Base-by-base conservation (phyloP, 2,888 invertebrate genomes). In the Argyresthia albistria region DNA sequence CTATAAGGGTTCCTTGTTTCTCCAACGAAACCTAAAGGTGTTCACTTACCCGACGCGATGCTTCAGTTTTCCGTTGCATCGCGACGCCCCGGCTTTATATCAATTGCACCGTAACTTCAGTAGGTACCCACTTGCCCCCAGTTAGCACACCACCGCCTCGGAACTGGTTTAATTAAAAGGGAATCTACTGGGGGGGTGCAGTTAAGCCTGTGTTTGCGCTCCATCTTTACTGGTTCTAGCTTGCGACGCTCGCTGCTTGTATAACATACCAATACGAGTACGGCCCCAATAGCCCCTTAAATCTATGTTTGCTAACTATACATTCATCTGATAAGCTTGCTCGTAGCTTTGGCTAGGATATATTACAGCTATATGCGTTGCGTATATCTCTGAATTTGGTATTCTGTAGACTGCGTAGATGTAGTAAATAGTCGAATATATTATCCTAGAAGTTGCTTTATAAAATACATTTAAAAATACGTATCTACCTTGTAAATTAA, bases 141-240 rank as follows among this genome's bases (percentile, higher is more conserved):
- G 35, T 50, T 35, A 15, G 36, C 50, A 45, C 51, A 43, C 12
- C 51, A 51, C 25, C 45, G 51, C 69, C 25, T 70, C 66, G 67
- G 69, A 76, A 72, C 75, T 73, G 73, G 71, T 78, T 79, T 80
- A 79, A 80, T 80, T 80, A 79, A 77, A 80, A 78, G 70, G 76
- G 77, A 74, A 77, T 76, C 74, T 75, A 66, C 72, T 71, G 70
- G 64, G 67, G 67, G 67, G 68, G 70, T 70, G 69, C 72, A 75
- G 74, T 76, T 75, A 73, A 77, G 74, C 74, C 66, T 63, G 62
- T 73, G 73, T 76, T 78, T 76, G 72, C 73, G 68, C 70, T 66
- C 64, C 73, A 75, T 73, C 70, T 73, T 65, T 61, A 65, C 60
- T 62, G 60, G 61, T 57, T 53, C 56, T 43, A 55, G 60, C 57